Evolutionary conservation across 1,140 invertebrate species (phyloP).

Genomic region (Triops cancriformis): DNA sequence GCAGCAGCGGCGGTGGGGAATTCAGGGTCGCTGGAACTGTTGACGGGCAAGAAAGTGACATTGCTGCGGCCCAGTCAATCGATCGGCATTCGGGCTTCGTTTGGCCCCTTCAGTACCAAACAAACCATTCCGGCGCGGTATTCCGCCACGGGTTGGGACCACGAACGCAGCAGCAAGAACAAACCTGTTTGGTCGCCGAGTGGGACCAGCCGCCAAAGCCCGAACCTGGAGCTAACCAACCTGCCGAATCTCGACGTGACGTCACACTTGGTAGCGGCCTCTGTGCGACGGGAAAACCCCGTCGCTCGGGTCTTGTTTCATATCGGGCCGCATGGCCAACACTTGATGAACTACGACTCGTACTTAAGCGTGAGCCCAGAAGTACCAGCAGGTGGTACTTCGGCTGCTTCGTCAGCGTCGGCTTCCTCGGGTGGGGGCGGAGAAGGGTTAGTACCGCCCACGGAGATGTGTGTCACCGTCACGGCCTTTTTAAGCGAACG

Average conservation of each 20-base stretch:
- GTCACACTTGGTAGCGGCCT: slow-evolving; percentile 76
- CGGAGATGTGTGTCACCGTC: slow-evolving; percentile 31
- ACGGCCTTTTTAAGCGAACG: slow-evolving; percentile 31
- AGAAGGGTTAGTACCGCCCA: slow-evolving; percentile 24
- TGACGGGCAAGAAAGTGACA: slow-evolving; percentile 55
- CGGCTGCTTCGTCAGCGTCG: slow-evolving; percentile 39
- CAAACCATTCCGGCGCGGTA: slow-evolving; percentile 86
- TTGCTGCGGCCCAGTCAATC: slow-evolving; percentile 78
- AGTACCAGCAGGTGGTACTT: slow-evolving; percentile 35
- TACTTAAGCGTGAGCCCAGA: slow-evolving; percentile 50
- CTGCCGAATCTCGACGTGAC: slow-evolving; percentile 72
- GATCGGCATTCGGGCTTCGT: slow-evolving; percentile 74
- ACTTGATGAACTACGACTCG: slow-evolving; percentile 19
- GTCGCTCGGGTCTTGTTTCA: slow-evolving; percentile 82
- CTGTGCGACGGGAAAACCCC: slow-evolving; percentile 72
- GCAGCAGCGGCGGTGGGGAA: slow-evolving; percentile 25
- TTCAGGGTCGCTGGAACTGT: slow-evolving; percentile 21
- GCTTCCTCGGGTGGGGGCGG: slow-evolving; percentile 7
- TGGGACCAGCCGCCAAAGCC: slow-evolving; percentile 34
- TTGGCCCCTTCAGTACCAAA: slow-evolving; percentile 85
- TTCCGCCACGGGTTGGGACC: slow-evolving; percentile 62
- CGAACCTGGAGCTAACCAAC: slow-evolving; percentile 47
- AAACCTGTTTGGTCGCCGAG: slow-evolving; percentile 27
- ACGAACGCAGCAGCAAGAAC: slow-evolving; percentile 29
- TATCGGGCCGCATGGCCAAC: slow-evolving; percentile 52